Percentiles rank a stretch among this genome's conserved stretches.
Evolutionary conservation across 2,888 invertebrate species (phyloP).

Genomic region (Parelbella ahira): DNA sequence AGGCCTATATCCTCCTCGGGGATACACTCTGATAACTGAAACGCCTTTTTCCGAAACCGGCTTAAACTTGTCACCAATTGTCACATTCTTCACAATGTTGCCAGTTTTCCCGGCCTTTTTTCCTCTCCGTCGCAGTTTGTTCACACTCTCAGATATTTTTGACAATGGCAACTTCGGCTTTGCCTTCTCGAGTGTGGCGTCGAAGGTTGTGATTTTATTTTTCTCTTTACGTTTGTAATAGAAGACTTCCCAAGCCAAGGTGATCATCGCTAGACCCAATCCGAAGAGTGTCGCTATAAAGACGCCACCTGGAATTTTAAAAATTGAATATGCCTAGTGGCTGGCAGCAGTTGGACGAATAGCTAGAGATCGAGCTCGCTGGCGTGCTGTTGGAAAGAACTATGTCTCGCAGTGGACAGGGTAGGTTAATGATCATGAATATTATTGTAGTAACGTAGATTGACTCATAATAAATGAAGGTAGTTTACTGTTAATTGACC

Average conservation of each 20-base stretch:
- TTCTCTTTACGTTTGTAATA: slow-evolving; percentile 84
- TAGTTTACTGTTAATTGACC: no score
- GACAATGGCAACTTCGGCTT: slow-evolving; percentile 34
- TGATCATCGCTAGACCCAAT: slow-evolving; percentile 90
- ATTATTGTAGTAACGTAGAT: no score
- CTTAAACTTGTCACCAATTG: slow-evolving; percentile 69
- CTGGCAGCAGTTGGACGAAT: no score
- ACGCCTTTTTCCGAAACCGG: slow-evolving; percentile 53
- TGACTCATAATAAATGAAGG: no score
- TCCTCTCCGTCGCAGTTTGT: slow-evolving; percentile 38
- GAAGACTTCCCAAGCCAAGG: slow-evolving; percentile 89
- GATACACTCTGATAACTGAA: slow-evolving; percentile 65
- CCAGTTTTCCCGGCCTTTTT: slow-evolving; percentile 30
- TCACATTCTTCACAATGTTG: slow-evolving; percentile 47
- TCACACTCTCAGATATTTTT: slow-evolving; percentile 36
- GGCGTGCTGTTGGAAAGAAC: no score
- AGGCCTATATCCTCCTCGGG: slow-evolving; percentile 55
- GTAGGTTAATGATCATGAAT: no score
- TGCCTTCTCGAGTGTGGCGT: slow-evolving; percentile 42
- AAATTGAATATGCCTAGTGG: no score
- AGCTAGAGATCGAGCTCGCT: no score
- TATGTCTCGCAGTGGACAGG: no score
- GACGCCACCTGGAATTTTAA: slow-evolving; percentile 89
- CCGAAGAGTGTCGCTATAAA: slow-evolving; percentile 95
- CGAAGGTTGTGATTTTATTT: slow-evolving; percentile 47